phyloP scores from a whole-genome alignment of 2,113 vertebrate species.

The Maccullochella peelii region DNA sequence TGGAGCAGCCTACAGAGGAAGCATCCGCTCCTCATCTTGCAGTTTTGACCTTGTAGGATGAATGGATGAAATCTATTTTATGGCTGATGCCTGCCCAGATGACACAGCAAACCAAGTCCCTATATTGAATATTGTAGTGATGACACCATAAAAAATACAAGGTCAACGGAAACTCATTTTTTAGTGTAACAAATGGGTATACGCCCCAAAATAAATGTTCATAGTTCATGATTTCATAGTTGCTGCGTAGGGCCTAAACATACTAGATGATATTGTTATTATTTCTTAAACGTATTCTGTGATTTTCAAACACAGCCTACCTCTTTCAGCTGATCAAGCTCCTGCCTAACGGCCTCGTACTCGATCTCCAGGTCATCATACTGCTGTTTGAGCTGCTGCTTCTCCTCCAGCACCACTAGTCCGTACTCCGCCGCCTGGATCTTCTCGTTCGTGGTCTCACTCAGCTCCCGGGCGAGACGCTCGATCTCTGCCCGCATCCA shows the following conservation, averaged over 20 bases:
- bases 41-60: constrained; percentile 70
- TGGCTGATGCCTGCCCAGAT: constrained; percentile 1
- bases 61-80: not conserved
- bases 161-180: not conserved
- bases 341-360: constrained; percentile 90
- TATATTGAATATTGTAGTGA: not conserved
- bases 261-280: not conserved
- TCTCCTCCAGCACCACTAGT: constrained; percentile 96
- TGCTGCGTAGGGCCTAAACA: not conserved
- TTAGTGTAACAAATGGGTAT: not conserved
- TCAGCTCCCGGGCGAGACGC: constrained; percentile 92
- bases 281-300: not conserved
- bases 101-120: not conserved
- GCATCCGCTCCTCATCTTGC: constrained; percentile 43
- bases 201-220: not conserved
- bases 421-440: constrained; percentile 98
- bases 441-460: constrained; percentile 95
- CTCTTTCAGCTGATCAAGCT: constrained; percentile 95
- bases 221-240: not conserved
- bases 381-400: constrained; percentile 95
- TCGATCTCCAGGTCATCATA: constrained; percentile 96
- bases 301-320: constrained; percentile 71
- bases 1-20: constrained; percentile 3
- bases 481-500: constrained; percentile 93
- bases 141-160: not conserved